A percentile compares a stretch with the other conserved stretches of the same genome.
These are phyloP conservation scores for Subacronicta megacephala DNA, from an alignment of 2,888 invertebrate genomes.

Conservation along the genomic window DNA sequence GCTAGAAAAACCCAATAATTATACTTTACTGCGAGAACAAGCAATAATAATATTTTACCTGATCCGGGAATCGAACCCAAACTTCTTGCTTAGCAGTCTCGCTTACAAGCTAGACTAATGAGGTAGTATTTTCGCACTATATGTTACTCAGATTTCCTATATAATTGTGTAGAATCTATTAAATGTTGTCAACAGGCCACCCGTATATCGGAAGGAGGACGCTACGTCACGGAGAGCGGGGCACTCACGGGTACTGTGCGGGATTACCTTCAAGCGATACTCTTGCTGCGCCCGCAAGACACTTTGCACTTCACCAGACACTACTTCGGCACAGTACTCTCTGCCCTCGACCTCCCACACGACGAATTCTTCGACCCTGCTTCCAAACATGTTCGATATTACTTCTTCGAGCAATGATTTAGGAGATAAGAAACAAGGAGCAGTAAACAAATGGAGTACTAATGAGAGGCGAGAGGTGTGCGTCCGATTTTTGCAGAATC, in stretches of 20 bases:
- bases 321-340: slow-evolving; percentile 86
- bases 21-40: too few relatives aligned
- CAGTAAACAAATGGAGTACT: slow-evolving; percentile 22
- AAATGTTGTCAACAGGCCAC: slow-evolving; percentile 70
- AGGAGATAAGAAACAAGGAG: slow-evolving; percentile 10
- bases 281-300: slow-evolving; percentile 89
- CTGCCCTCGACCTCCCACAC: slow-evolving; percentile 84
- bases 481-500: slow-evolving; percentile 14
- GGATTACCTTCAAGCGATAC: slow-evolving; percentile 90
- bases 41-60: too few relatives aligned
- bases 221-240: slow-evolving; percentile 90
- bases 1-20: too few relatives aligned
- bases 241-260: slow-evolving; percentile 88
- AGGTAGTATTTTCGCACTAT: too few relatives aligned
- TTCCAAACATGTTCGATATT: slow-evolving; percentile 80
- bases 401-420: slow-evolving; percentile 79
- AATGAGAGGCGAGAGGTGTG: slow-evolving; percentile 6
- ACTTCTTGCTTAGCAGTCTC: too few relatives aligned
- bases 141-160: slow-evolving; percentile 1
- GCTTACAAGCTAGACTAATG: too few relatives aligned
- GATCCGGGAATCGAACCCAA: too few relatives aligned
- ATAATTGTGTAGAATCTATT: slow-evolving; percentile 16
- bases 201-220: slow-evolving; percentile 84
- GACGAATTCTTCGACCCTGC: slow-evolving; percentile 84
- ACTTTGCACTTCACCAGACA: slow-evolving; percentile 88